Conservation (phyloP, 1,140 invertebrate genomes). For the Saccostrea echinata region DNA sequence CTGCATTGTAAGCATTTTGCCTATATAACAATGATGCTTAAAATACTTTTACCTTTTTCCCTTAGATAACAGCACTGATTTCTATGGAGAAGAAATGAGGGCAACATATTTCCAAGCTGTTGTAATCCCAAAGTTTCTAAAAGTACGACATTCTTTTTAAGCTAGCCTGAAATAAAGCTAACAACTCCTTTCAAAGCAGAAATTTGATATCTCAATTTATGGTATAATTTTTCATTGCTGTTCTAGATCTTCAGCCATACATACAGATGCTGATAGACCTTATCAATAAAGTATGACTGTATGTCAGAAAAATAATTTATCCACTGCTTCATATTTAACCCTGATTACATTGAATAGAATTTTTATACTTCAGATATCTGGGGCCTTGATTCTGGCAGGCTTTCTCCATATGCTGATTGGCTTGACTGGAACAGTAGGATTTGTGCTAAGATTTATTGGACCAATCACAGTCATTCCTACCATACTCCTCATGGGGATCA, state of each 20-base stretch:
- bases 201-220: too few relatives aligned
- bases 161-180: too few relatives aligned
- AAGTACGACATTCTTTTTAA: neutral
- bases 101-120: neutral
- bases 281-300: too few relatives aligned
- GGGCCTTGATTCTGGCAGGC: slow-evolving; percentile 70
- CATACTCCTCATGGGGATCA: slow-evolving; percentile 80
- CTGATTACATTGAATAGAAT: neutral
- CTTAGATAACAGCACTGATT: neutral
- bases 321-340: too few relatives aligned
- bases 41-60: neutral
- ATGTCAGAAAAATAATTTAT: too few relatives aligned
- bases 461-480: slow-evolving; percentile 81
- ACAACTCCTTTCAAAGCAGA: too few relatives aligned
- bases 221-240: too few relatives aligned
- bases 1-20: too few relatives aligned
- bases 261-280: too few relatives aligned
- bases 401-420: slow-evolving; percentile 68
- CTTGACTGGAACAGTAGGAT: slow-evolving; percentile 72
- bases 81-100: neutral
- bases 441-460: slow-evolving; percentile 79
- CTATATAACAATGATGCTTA: neutral
- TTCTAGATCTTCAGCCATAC: too few relatives aligned
- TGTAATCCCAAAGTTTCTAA: neutral
- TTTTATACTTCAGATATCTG: slow-evolving; percentile 58